Base-by-base conservation (phyloP, 92 coral and sea anemone genomes). In the Scolanthus callimorphus region DNA sequence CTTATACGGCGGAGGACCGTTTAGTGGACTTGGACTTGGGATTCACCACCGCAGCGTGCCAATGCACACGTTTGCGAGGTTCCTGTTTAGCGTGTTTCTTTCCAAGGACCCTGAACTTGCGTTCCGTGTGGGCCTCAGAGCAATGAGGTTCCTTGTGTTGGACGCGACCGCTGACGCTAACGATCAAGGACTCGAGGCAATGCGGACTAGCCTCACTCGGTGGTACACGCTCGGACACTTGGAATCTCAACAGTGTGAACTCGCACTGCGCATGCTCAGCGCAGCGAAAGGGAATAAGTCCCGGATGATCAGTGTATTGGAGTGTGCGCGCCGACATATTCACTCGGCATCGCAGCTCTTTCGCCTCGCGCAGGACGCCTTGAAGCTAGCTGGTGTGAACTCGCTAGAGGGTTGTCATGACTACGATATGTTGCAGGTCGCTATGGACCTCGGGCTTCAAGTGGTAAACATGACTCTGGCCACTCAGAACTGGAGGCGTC, bases 31-130 rank as follows among this genome's bases (percentile, higher is more conserved):
- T 15, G 98, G 98, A 21, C 77, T 92, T 24, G 88, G 94, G 10
- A 87, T 92, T 1, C 82, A 88, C 34, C 78, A 80, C 45, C 84
- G 72, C 52, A 83, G 96, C 59, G 74, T 92, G 17, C 98, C 98
- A 19, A 90, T 92, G 88, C 98, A 92, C 70, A 92, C 98, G 11
- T 92, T 92, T 41, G 98, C 94, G 27, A 87, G 98, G 23, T 92
- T 88, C 78, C 73, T 92, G 11, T 88, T 88, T 71, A 75, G 78
- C 58, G 53, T 69, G 59, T 82, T 92, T 31, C 45, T 88, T 20
- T 56, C 75, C 30, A 84, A 81, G 49, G 87, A 88, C 63, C 55
- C 79, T 21, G 89, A 88, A 64, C 98, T 92, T 39, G 96, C 98
- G 12, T 92, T 84, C 64, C 51, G 78, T 25, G 82, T 92, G 67